Percentiles rank a stretch among this genome's conserved stretches.
Conservation (phyloP, 2,797 vertebrate genomes). For the Crax fasciolata region DNA sequence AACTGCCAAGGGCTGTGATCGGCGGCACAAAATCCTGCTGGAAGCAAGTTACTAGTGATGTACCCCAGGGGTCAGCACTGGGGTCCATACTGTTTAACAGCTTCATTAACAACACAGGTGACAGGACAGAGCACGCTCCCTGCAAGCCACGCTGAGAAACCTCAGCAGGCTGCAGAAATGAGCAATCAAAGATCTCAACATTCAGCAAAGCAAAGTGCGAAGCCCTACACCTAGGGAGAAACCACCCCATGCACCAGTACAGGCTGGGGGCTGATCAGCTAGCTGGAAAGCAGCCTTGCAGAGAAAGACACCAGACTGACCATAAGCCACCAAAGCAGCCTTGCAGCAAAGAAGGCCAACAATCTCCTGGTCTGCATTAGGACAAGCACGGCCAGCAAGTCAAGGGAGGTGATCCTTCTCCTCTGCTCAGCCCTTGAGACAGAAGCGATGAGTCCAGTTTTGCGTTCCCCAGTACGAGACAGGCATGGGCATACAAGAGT, state of each 20-base stretch:
- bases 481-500: not conserved
- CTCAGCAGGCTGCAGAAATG: not conserved
- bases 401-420: not conserved
- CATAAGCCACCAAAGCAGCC: rapidly evolving
- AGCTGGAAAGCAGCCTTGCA: not conserved
- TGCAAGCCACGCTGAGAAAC: not conserved
- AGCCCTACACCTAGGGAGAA: not conserved
- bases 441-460: not conserved
- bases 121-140: not conserved
- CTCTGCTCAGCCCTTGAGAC: not conserved
- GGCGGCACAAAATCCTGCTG: not conserved
- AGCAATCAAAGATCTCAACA: not conserved
- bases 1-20: not conserved
- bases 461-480: not conserved
- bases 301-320: not conserved
- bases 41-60: not conserved
- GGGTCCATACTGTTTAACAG: rapidly evolving
- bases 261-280: not conserved
- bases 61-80: too few relatives aligned
- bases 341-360: not conserved
- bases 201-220: not conserved
- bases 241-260: rapidly evolving
- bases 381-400: not conserved
- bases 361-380: not conserved
- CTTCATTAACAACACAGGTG: rapidly evolving